Evolutionary conservation across 2,113 vertebrate genomes (phyloP), one percentile per base, ranked within the genome.

Genomic region (Malaclemys terrapin): DNA sequence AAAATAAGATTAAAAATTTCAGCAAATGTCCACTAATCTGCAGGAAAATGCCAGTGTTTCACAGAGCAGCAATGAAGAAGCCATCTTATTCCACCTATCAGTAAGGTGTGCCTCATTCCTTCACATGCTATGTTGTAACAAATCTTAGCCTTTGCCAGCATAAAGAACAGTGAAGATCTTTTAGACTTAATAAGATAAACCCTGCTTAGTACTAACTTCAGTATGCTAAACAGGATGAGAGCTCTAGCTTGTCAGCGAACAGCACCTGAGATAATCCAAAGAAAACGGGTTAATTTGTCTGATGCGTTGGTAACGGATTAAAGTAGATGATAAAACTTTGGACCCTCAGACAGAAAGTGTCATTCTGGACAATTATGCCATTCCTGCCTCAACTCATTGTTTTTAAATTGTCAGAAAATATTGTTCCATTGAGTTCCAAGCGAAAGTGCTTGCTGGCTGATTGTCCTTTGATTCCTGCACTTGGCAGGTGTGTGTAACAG

Each of bases 11-110:
- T 20, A 49, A 80, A 72, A 80, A 84, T 80, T 14, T 76, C 76
- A 87, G 93, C 94, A 97, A 96, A 92, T 69, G 31, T 83, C 20
- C 72, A 9, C 69, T 87, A 85, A 92, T 87, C 88, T 38, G 59
- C 85, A 94, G 76, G 13, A 52, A 89, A 84, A 35, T 76, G 69
- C 56, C 54, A 80, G 17, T 16, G 52, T n/a, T 24, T 93, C 94
- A 80, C 38, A 89, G 84, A 59, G 72, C n/a, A 93, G 35, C 82
- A 94, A 78, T 1, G 3, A 54, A 95, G 49, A 91, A 89, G 91
- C 5, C 38, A n/a, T 38, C 56, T 42, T n/a, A n/a, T 69, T 45
- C 59, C 14, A 24, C 42, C 75, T 31, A 54, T 87, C 75, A 75
- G 1, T 82, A 75, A 81, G 1, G 9, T 42, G n/a, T 91, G 88